Base-by-base conservation (phyloP, 2,113 vertebrate species). In the Xenus cinereus region DNA sequence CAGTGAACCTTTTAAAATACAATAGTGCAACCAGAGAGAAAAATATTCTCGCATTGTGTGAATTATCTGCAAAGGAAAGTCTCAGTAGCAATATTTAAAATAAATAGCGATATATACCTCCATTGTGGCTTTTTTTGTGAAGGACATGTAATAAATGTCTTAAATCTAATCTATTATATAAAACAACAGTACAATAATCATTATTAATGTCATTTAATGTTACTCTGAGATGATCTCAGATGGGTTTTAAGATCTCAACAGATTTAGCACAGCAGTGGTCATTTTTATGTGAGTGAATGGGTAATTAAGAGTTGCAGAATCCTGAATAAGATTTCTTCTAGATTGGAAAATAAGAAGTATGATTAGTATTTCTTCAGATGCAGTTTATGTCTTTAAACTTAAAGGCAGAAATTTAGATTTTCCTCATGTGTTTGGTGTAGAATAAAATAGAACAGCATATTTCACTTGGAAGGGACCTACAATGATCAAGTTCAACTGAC, bases 401-500 rank as follows among this genome's bases (percentile, higher is more conserved):
- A 67, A 77, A 74, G 5, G 15, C 23, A 92, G 69, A 68, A 77
- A 80, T 53, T 14, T 30, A 51, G 10, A 27, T 78, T 67, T 59
- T 62, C 21, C 12, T 39, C 13, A 30, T 51, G 15, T 67, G 9
- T 46, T 73, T 51, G 6, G 7, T 10, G 7, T 20, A 33, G 26
- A 72, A 48, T 13, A 46, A 16, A 73, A 41, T 24, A 50, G 48
- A 48, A 23, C 4, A 48, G 27, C 30, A 8, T 46, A 19, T 66
- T 46, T 82, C 22, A 43, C 12, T 48, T 67, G 6, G 27, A 79
- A 66, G 4, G 9, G 11, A 43, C 9, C 2, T 46, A 32, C 2
- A 30, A 22, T 0, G 0, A 54, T 32, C 35, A 37, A 14, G 10
- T 59, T 9, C 24, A 83, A 48, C 8, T 33, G 8, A 15, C 26